Evolutionary conservation across 2,888 invertebrate species (phyloP), one percentile per base, ranked within the genome.

Genomic region (Siphonodentalium dalli): DNA sequence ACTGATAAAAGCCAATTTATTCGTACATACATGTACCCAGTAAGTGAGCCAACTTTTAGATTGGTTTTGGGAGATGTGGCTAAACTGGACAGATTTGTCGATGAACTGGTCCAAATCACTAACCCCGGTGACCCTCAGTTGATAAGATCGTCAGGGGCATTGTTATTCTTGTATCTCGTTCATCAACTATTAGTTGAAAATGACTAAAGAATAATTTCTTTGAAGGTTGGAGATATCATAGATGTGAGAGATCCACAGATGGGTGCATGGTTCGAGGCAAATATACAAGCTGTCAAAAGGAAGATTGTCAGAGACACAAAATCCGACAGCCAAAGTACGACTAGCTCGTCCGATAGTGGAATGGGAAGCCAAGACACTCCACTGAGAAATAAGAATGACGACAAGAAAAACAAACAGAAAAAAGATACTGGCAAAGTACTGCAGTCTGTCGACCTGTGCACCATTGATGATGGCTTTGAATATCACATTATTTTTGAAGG

Each of bases 181-280:
- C n/a, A n/a, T n/a, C n/a, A n/a, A n/a, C n/a, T n/a, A n/a, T n/a
- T n/a, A n/a, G n/a, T n/a, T n/a, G n/a, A n/a, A n/a, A n/a, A n/a
- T n/a, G n/a, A n/a, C n/a, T n/a, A n/a, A n/a, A n/a, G n/a, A 26
- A 8, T 26, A n/a, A 9, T 44, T 52, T 31, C 48, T 57, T 63
- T 59, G 37, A 47, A 83, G 81, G 60, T 81, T 45, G 89, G 87
- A 21, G 90, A 91, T 76, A 77, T 87, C 0, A 82, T 91, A 50
- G 91, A 91, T 78, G 85, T 87, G 44, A 83, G 85, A 52, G 86
- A 88, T 68, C 72, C 77, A n/a, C 83, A 84, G 43, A 83, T 85
- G 68, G 89, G 90, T 7, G 87, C 88, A 8, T 91, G 91, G 91
- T 87, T 87, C 78, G 90, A 91, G 81, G 89, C 87, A 0, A 85